These are phyloP conservation scores for Notodonta dromedarius DNA, from an alignment of 2,888 invertebrate species.

Conservation along the genomic window DNA sequence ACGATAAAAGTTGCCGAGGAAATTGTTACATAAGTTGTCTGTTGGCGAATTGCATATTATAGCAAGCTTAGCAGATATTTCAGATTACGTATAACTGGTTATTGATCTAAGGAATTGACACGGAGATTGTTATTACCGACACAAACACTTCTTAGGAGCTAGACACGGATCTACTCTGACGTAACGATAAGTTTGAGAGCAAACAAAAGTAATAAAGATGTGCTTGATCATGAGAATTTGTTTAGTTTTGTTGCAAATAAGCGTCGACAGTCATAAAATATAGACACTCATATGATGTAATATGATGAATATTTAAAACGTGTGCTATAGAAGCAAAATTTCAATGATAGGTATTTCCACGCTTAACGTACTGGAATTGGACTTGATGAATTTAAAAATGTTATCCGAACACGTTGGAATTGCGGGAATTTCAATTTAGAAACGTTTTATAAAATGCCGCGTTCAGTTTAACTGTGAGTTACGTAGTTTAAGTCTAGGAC, in stretches of 20 bases:
- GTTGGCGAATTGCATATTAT: slow-evolving; percentile 19
- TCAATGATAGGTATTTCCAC: neutral
- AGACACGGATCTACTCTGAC: slow-evolving; percentile 1
- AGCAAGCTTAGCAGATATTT: slow-evolving; percentile 12
- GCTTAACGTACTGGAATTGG: no score
- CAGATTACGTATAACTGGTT: slow-evolving; percentile 19
- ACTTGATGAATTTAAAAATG: neutral
- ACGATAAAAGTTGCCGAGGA: neutral
- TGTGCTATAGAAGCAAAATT: neutral
- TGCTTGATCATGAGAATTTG: neutral
- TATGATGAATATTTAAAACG: neutral
- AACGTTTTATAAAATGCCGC: slow-evolving; percentile 6
- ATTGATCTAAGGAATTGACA: slow-evolving; percentile 17
- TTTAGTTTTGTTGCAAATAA: neutral
- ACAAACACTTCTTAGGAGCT: neutral
- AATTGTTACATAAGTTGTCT: slow-evolving; percentile 4
- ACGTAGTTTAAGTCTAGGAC: slow-evolving; percentile 12
- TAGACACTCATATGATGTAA: neutral
- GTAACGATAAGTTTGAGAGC: neutral
- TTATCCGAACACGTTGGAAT: slow-evolving; percentile 2
- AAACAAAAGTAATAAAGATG: neutral
- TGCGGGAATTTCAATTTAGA: slow-evolving; percentile 14
- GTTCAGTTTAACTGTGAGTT: slow-evolving; percentile 11
- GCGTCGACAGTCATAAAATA: neutral
- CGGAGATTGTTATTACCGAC: slow-evolving; percentile 5